Conservation (phyloP, 2,888 invertebrate species). For the Parapristionchus giblindavisi region DNA sequence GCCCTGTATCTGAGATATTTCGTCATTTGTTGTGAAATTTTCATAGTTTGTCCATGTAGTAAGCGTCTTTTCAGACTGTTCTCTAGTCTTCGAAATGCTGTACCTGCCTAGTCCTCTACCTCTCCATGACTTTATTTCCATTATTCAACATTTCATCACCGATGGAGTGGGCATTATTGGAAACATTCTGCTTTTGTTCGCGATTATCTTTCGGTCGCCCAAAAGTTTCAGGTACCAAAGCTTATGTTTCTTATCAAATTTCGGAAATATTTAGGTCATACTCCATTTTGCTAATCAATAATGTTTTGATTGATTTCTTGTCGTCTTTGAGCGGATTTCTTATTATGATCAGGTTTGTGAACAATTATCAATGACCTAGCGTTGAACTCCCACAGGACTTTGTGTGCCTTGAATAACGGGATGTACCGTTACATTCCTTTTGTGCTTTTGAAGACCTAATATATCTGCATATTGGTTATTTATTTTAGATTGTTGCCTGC, state of each 20-base stretch:
- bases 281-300: not conserved
- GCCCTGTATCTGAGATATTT: too few relatives aligned
- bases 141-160: constrained; percentile 6
- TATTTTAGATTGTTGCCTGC: not conserved
- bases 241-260: not conserved
- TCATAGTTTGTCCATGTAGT: too few relatives aligned
- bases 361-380: not conserved
- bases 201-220: not conserved
- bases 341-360: not conserved
- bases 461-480: too few relatives aligned
- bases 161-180: not conserved
- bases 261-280: constrained; percentile 15
- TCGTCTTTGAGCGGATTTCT: not conserved
- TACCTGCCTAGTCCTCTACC: too few relatives aligned
- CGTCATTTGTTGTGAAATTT: too few relatives aligned
- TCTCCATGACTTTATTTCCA: too few relatives aligned
- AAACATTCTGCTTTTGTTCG: not conserved
- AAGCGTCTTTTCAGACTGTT: too few relatives aligned
- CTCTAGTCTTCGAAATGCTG: too few relatives aligned
- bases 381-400: too few relatives aligned
- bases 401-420: too few relatives aligned
- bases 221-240: not conserved
- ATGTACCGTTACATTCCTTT: too few relatives aligned
- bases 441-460: too few relatives aligned
- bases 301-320: not conserved